Conservation (phyloP, 2,888 invertebrate genomes). For the Epirrhoe alternata region DNA sequence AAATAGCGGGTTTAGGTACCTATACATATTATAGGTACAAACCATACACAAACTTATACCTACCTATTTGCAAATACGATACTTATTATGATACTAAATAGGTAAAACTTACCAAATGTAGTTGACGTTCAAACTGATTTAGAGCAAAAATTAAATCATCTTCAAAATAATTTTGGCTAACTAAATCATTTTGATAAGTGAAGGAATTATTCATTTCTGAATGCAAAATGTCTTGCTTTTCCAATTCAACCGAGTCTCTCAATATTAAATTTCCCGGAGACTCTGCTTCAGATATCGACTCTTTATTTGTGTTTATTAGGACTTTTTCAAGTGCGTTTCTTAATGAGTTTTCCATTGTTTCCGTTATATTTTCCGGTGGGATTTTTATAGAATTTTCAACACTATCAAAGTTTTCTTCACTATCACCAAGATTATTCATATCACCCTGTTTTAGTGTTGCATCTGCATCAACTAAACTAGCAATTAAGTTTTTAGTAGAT, state of each 20-base stretch:
- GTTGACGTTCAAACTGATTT: conserved; percentile 54
- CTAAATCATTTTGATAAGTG: neutral
- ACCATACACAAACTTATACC: no score
- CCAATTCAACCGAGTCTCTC: neutral
- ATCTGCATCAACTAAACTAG: neutral
- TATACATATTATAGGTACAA: neutral
- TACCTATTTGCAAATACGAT: no score
- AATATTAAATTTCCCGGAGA: neutral
- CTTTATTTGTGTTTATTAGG: neutral
- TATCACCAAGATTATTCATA: neutral
- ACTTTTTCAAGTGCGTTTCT: neutral
- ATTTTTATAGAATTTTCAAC: neutral
- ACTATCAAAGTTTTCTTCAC: neutral
- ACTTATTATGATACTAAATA: no score
- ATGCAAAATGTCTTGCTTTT: neutral
- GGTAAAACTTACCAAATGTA: conserved; percentile 54
- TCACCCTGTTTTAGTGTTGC: neutral
- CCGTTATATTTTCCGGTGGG: neutral
- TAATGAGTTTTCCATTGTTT: neutral
- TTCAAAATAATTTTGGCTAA: conserved; percentile 3
- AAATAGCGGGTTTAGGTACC: neutral
- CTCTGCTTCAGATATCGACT: no score
- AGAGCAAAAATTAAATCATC: conserved; percentile 30
- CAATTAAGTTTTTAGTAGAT: neutral
- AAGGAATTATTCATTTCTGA: neutral